Evolutionary conservation across 2,797 vertebrate species (phyloP).

Genomic region (Coracias cyanogaster): DNA sequence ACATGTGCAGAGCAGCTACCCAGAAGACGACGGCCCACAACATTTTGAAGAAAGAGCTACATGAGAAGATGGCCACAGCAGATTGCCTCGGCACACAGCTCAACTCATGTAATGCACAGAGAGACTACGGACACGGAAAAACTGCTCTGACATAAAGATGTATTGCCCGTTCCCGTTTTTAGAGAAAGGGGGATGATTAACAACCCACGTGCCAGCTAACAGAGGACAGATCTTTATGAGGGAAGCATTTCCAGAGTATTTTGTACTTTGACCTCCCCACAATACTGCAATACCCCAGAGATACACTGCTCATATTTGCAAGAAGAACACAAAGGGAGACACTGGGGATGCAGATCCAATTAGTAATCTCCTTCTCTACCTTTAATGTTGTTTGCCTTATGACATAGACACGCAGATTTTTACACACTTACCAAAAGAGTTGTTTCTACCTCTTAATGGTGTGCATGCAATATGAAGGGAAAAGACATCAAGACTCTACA

Average conservation of each 20-base stretch:
- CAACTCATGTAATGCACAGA: neutral
- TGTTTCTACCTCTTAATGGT: neutral
- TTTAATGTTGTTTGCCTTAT: neutral
- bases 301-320: neutral
- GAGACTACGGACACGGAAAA: neutral
- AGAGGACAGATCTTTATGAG: neutral
- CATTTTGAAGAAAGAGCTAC: neutral
- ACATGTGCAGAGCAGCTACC: slow-evolving; percentile 55
- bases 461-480: neutral
- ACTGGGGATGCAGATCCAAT: neutral
- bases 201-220: neutral
- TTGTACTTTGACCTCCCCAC: neutral
- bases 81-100: neutral
- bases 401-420: neutral
- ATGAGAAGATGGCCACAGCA: neutral
- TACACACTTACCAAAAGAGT: neutral
- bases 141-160: slow-evolving; percentile 11
- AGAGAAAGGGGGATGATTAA: slow-evolving; percentile 6
- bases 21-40: slow-evolving; percentile 47
- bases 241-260: slow-evolving; percentile 7
- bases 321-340: neutral
- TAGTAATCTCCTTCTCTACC: neutral
- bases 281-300: neutral
- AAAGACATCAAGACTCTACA: neutral
- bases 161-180: neutral